These are phyloP conservation scores for Heliconius erato DNA, from an alignment of 2,888 invertebrate species.

Conservation along the genomic window DNA sequence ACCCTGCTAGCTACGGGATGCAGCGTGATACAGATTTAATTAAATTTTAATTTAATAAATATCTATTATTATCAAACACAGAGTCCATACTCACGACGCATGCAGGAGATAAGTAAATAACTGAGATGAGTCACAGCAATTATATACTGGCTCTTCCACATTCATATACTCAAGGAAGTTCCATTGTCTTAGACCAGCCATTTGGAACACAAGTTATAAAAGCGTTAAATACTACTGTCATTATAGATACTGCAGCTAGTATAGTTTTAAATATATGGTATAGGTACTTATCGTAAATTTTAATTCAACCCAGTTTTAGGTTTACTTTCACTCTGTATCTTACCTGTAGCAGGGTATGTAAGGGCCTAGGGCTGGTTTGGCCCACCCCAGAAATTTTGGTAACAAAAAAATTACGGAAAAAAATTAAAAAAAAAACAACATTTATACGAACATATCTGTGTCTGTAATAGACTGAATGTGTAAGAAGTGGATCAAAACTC, in stretches of 20 bases:
- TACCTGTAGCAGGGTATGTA: background rate
- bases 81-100: conserved; percentile 6
- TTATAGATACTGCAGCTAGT: background rate
- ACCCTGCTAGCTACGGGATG: background rate
- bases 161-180: conserved; percentile 50
- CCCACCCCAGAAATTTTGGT: no score
- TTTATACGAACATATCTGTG: no score
- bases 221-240: conserved; percentile 15
- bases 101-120: conserved; percentile 16
- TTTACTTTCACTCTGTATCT: background rate
- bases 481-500: no score
- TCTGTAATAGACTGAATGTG: no score
- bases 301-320: no score
- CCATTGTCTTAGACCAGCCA: conserved; percentile 61
- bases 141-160: conserved; percentile 31
- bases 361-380: no score
- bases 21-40: background rate
- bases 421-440: no score
- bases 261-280: background rate
- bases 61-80: conserved; percentile 11
- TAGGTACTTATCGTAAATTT: no score
- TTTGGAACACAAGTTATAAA: conserved; percentile 57
- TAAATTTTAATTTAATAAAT: no score
- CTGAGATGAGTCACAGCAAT: conserved; percentile 40
- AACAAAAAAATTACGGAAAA: no score